Evolutionary conservation across 1,140 invertebrate species (phyloP), one percentile per base, ranked within the genome.

Genomic region (Pogonus chalceus): DNA sequence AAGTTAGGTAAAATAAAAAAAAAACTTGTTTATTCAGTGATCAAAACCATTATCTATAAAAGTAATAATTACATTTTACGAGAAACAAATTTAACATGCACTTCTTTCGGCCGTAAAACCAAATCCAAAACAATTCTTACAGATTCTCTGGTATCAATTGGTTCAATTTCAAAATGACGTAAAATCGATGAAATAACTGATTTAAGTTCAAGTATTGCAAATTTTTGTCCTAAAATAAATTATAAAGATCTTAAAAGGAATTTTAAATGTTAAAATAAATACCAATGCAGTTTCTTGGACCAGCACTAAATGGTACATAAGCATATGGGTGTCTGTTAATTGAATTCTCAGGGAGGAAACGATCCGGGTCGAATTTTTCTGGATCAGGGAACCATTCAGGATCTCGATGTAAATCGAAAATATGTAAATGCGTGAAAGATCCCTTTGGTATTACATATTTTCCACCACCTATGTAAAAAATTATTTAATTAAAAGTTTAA

Each of bases 181-280:
- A 90, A 65, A n/a, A 89, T 63, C 2, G 74, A 71, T 0, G 81
- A 79, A 47, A 88, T 67, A 2, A 84, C 70, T 0, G 79, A 74
- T 65, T 88, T 88, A 65, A 81, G 76, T 70, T 89, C 85, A 56
- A 85, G 64, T 62, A 83, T 71, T 14, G 86, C 86, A 67, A 88
- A 88, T 65, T 81, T 84, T 65, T 85, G 82, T 35, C 83, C 82
- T 79, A 56, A 7, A 63, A 59, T 21, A 46, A n/a, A n/a, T n/a
- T n/a, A n/a, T n/a, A n/a, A n/a, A n/a, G n/a, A n/a, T n/a, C n/a
- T n/a, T n/a, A n/a, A n/a, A n/a, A n/a, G n/a, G n/a, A n/a, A n/a
- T n/a, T n/a, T n/a, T n/a, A n/a, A n/a, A n/a, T n/a, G n/a, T n/a
- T n/a, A 31, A 7, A 31, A 14, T 7, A 62, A 58, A n/a, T 52